Evolutionary conservation across 2,888 invertebrate genomes (phyloP).

Genomic region (Drosophila neonasuta): DNA sequence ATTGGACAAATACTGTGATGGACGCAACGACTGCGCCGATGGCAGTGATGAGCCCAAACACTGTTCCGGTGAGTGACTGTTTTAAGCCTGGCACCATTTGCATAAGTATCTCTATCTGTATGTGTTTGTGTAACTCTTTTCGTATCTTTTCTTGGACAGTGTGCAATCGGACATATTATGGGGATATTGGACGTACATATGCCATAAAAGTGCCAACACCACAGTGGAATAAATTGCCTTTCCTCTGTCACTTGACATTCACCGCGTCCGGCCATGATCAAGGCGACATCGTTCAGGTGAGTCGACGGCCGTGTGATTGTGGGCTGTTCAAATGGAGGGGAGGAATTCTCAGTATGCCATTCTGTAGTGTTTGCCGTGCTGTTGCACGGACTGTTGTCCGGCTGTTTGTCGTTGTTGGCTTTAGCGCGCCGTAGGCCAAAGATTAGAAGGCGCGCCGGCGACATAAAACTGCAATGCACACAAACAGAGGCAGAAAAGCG

Average conservation of each 20-base stretch:
- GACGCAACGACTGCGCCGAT: constrained; percentile 92
- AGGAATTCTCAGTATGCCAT: neutral
- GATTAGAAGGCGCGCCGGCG: constrained; percentile 65
- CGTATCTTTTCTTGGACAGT: constrained; percentile 81
- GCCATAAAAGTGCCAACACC: constrained; percentile 89
- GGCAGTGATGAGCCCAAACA: constrained; percentile 91
- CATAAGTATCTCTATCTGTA: neutral
- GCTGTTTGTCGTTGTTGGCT: constrained; percentile 52
- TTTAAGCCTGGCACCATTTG: neutral
- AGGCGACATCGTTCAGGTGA: constrained; percentile 93
- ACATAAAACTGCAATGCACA: constrained; percentile 64
- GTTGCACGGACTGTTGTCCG: constrained; percentile 26
- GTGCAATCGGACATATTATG: constrained; percentile 96
- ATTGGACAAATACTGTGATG: constrained; percentile 93
- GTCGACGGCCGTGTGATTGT: constrained; percentile 35
- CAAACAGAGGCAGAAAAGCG: constrained; percentile 12
- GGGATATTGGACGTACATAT: constrained; percentile 91
- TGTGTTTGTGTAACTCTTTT: constrained; percentile 4
- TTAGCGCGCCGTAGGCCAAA: constrained; percentile 60
- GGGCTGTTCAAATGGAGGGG: neutral
- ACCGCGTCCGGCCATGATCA: constrained; percentile 94
- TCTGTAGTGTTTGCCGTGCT: constrained; percentile 28
- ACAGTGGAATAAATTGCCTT: constrained; percentile 89
- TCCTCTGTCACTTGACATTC: constrained; percentile 94
- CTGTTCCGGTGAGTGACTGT: constrained; percentile 86